A percentile compares a stretch with the other conserved stretches of the same genome.
These are phyloP conservation scores for Aphis craccivora DNA, from an alignment of 1,140 invertebrate genomes.

Conservation along the genomic window DNA sequence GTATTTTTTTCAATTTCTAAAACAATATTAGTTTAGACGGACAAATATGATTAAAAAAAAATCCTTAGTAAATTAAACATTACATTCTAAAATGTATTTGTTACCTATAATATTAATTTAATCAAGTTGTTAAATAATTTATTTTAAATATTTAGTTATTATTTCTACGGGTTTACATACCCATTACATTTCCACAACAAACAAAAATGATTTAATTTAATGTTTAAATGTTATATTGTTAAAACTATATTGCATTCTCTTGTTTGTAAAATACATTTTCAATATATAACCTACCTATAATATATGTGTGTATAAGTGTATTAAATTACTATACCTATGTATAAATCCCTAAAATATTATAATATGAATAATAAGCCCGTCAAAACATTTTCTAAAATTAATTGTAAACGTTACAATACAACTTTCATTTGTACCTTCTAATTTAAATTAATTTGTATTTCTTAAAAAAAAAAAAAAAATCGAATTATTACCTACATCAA, in stretches of 20 bases:
- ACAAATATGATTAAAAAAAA: background rate
- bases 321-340: background rate
- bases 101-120: background rate
- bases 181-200: background rate
- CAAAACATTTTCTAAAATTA: background rate
- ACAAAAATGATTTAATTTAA: background rate
- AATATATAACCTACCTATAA: background rate
- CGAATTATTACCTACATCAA: constrained; percentile 19
- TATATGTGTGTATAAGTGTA: background rate
- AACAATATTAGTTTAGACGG: background rate
- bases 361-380: background rate
- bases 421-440: background rate
- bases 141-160: background rate
- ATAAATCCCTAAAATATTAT: background rate
- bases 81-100: background rate
- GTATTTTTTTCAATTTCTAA: background rate
- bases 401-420: background rate
- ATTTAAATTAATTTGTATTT: background rate
- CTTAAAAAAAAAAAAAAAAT: background rate
- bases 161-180: background rate
- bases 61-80: background rate
- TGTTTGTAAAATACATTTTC: background rate
- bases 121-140: background rate
- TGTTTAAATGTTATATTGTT: background rate
- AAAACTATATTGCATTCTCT: background rate